These are phyloP conservation scores for Proteles cristata DNA, from an alignment of 2,113 vertebrate genomes.

Conservation along the genomic window DNA sequence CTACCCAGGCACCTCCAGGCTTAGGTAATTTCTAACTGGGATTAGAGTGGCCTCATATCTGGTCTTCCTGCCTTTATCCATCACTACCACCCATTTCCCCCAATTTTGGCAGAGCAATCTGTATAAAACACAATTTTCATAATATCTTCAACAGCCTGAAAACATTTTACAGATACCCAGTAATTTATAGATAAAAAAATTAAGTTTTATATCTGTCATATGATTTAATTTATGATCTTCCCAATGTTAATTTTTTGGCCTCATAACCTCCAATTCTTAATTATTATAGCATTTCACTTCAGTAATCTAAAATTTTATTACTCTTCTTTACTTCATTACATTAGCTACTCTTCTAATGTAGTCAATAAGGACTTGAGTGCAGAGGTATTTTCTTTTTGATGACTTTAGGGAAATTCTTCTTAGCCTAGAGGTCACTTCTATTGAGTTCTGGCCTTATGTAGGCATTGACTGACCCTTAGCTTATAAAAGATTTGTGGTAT, in stretches of 20 bases:
- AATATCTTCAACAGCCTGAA: background rate
- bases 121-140: background rate
- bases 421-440: background rate
- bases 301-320: background rate
- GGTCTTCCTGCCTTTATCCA: background rate
- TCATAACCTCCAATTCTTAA: background rate
- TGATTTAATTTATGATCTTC: background rate
- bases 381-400: background rate
- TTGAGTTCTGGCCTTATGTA: background rate
- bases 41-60: background rate
- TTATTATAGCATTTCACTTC: background rate
- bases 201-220: background rate
- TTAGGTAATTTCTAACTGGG: background rate
- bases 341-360: background rate
- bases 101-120: background rate
- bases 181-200: background rate
- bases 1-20: too few species aligned
- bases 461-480: background rate
- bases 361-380: background rate
- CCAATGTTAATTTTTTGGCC: background rate
- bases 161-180: background rate
- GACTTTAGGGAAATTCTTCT: background rate
- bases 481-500: background rate
- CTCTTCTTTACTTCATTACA: background rate
- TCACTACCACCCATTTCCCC: background rate